Evolutionary conservation across 2,113 vertebrate species (phyloP).

Genomic region (Bostrychus sinensis): DNA sequence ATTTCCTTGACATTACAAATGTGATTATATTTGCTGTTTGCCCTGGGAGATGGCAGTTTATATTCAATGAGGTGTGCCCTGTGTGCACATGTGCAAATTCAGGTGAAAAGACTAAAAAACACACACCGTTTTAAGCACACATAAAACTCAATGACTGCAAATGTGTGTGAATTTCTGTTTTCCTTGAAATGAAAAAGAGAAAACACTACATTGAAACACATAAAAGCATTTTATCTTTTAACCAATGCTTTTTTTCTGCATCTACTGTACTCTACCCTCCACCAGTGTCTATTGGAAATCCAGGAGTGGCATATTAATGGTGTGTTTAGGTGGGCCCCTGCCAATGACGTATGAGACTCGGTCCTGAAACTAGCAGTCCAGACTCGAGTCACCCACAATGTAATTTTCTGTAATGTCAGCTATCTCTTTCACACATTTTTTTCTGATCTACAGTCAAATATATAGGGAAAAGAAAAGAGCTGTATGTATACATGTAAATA

Average conservation of each 20-base stretch:
- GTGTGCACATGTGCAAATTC: slow-evolving; percentile 13
- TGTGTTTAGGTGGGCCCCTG: slow-evolving; percentile 5
- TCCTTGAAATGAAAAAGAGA: slow-evolving; percentile 19
- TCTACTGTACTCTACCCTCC: background rate
- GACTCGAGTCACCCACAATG: background rate
- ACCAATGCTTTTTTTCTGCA: background rate
- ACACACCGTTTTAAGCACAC: background rate
- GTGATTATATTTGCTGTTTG: slow-evolving; percentile 76
- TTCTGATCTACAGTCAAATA: background rate
- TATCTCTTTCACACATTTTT: background rate
- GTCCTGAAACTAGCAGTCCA: background rate
- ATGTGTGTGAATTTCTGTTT: slow-evolving; percentile 16
- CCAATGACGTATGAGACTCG: background rate
- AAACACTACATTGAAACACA: background rate
- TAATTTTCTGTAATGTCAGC: background rate
- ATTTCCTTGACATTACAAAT: slow-evolving; percentile 76
- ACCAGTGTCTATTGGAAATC: background rate
- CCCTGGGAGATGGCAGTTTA: slow-evolving; percentile 68
- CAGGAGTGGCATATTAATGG: background rate
- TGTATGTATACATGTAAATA: background rate
- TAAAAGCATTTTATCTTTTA: background rate
- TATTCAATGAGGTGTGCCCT: slow-evolving; percentile 55
- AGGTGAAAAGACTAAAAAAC: background rate
- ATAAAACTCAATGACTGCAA: background rate
- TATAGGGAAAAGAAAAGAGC: background rate